Base-by-base conservation (phyloP, 2,888 invertebrate species). In the Nasonovia ribisnigri region DNA sequence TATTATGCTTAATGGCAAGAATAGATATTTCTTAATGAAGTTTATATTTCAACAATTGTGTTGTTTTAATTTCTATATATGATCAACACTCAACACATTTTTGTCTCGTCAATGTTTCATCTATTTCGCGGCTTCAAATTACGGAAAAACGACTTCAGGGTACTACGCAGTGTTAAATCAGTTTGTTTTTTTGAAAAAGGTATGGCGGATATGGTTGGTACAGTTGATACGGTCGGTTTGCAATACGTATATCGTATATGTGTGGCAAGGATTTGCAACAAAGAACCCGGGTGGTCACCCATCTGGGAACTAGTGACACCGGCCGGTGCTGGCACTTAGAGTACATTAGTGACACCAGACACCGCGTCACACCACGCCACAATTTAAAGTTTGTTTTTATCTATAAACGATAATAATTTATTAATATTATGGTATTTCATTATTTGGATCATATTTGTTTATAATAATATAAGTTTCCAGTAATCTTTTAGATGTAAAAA, bases 161-260 rank as follows among this genome's bases (percentile, higher is more conserved):
- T n/a, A 67, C 16, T 67, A 36, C 8, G 8, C 5, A 77, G 36
- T 77, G 36, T 36, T 36, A 36, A 11, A 29, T 11, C 11, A 60
- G 5, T 16, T 29, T 67, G 1, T 0, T 36, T 29, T 67, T 6
- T 0, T 36, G 3, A n/a, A 1, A n/a, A n/a, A n/a, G 16, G n/a
- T n/a, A n/a, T n/a, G n/a, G n/a, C n/a, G n/a, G n/a, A n/a, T n/a
- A n/a, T n/a, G n/a, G 46, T 46, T 46, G 46, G 46, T 0, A 11
- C 11, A 11, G 46, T 46, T 46, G 46, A 46, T 11, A 46, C 10
- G 46, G 0, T 46, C 10, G 46, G 46, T 46, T 46, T 10, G 10
- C 11, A 46, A 46, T 11, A 46, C 11, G 46, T 46, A 11, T 46
- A 46, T n/a, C n/a, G n/a, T n/a, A n/a, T n/a, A n/a, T n/a, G n/a